Base-by-base conservation (phyloP, 1,140 invertebrate genomes). In the Aphis craccivora region DNA sequence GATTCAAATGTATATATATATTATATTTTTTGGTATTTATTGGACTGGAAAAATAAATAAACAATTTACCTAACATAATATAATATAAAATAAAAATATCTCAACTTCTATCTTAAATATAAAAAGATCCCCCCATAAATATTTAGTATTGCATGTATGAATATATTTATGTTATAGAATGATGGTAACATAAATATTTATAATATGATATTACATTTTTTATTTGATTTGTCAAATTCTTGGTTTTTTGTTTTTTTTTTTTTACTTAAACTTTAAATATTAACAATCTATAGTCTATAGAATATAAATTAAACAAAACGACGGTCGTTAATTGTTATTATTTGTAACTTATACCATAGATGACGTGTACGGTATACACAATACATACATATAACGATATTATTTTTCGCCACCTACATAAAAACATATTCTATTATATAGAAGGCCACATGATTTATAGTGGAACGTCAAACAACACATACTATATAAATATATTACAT, bases 181-280 rank as follows among this genome's bases (percentile, higher is more conserved):
- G 30, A 76, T 76, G 30, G 60, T 20, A 76, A n/a, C 60, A 76
- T 76, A 76, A 76, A 76, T 76, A 76, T 76, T 76, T 76, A 76
- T 76, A 76, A 76, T 76, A 76, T 76, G 60, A 76, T n/a, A 76
- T 76, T 76, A 76, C 60, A 76, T 76, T 76, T 76, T 76, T 67
- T 76, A n/a, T 76, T 76, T 14, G n/a, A 76, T 76, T 76, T 35
- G n/a, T n/a, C n/a, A 76, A n/a, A n/a, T 76, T 76, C n/a, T 76
- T n/a, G 2, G 60, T 76, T 76, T n/a, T 76, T 51, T 51, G 14
- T 51, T 51, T 76, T 76, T n/a, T n/a, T 67, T 60, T 67, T 67
- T n/a, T 76, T 76, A 35, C 30, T 18, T n/a, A 18, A 76, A 76
- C 30, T 67, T 40, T 86, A 40, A 84, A 43, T 86, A 86, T 86